Evolutionary conservation across 2,888 invertebrate genomes (phyloP), one percentile per base, ranked within the genome.

Genomic region (Stenichneumon culpator): DNA sequence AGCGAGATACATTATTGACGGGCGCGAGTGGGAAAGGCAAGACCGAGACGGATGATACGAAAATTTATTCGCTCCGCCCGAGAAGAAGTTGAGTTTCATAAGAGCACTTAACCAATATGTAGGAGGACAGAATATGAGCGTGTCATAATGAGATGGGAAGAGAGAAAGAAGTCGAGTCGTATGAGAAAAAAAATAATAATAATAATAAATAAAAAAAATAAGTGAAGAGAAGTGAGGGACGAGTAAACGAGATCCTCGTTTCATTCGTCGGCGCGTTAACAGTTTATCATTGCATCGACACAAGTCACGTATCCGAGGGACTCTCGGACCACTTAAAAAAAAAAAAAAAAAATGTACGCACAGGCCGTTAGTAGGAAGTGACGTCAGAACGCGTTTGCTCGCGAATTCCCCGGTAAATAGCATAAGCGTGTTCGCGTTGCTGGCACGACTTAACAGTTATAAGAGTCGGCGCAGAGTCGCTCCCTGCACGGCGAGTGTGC

Each of bases 261-360:
- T 86, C 78, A 85, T 89, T 88, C 89, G 90, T 89, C 90, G 89
- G 88, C 88, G 88, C 89, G 88, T 90, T 90, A 91, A 91, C 90
- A 90, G 90, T 92, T 91, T 92, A 91, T 92, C 92, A 92, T 90
- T 90, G 90, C 90, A 92, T 92, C 92, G 92, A 92, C 92, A 91
- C 91, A 88, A 92, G 92, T 92, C 92, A 90, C 92, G 91, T 87
- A 88, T 78, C 77, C n/a, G n/a, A n/a, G n/a, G 85, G 88, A 87
- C 87, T 87, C 87, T 87, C 86, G 72, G 82, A 75, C 85, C 88
- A 87, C 88, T 89, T 89, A 60, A 60, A 74, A 22, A 75, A 67
- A 77, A 63, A n/a, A 25, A 70, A 82, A 39, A 25, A 36, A 70
- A 50, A 63, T 70, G 50, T 39, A 80, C 86, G 85, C 83, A 82